phyloP scores from a whole-genome alignment of 1,140 invertebrate species.

The Solen grandis region DNA sequence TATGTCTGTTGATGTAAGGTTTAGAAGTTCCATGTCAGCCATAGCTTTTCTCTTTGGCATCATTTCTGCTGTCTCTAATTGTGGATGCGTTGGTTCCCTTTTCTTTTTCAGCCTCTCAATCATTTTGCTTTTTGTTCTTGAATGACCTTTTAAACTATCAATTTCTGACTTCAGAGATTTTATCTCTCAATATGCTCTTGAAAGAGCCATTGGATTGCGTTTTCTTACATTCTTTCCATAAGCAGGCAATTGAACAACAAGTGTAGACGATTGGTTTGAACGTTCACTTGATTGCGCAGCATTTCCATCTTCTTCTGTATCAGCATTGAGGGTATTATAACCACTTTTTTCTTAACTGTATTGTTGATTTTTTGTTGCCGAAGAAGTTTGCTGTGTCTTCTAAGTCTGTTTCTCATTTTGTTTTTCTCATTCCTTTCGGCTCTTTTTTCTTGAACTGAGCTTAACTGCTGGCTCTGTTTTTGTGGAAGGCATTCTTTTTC shows the following conservation, averaged over 20 bases:
- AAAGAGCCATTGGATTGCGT: too few relatives aligned
- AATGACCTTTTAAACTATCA: background rate
- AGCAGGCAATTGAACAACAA: too few relatives aligned
- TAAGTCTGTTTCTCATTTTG: slow-evolving; percentile 22
- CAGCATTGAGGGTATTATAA: background rate
- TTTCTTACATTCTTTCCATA: too few relatives aligned
- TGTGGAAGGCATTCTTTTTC: slow-evolving; percentile 20
- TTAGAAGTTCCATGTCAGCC: background rate
- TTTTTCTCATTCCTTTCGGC: slow-evolving; percentile 15
- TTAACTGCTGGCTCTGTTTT: background rate
- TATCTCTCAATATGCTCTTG: too few relatives aligned
- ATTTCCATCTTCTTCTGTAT: background rate
- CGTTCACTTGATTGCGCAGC: background rate
- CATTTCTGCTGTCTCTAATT: background rate
- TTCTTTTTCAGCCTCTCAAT: background rate
- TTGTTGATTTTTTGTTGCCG: background rate
- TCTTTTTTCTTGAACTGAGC: slow-evolving; percentile 3
- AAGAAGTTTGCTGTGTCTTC: background rate
- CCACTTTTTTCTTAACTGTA: slow-evolving; percentile 1
- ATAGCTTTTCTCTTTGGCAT: background rate
- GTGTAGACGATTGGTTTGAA: too few relatives aligned
- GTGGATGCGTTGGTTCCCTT: background rate
- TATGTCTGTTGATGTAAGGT: background rate
- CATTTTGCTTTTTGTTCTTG: background rate
- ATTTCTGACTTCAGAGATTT: background rate